Evolutionary conservation across 2,113 vertebrate species (phyloP).

Genomic region (Mus musculus): GRCm39 chr10:16134501-16135000

Average conservation of each 20-base stretch:
- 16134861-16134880: background rate
- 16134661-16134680: too few species aligned
- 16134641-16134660: too few species aligned
- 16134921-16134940: background rate
- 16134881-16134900: slow-evolving; percentile 14
- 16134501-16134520: too few species aligned
- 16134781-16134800: background rate
- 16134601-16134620: too few species aligned
- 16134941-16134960: background rate
- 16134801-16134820: background rate
- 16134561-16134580: too few species aligned
- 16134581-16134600: too few species aligned
- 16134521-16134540: too few species aligned
- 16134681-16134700: background rate
- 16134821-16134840: background rate
- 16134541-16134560: too few species aligned
- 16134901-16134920: background rate
- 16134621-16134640: too few species aligned
- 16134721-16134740: background rate
- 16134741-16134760: background rate
- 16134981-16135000: background rate
- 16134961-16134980: background rate
- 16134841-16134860: background rate
- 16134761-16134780: slow-evolving; percentile 33
- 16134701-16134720: background rate